These are phyloP conservation scores for Dendrolimus punctatus DNA, from an alignment of 1,140 invertebrate genomes.

Conservation along the genomic window DNA sequence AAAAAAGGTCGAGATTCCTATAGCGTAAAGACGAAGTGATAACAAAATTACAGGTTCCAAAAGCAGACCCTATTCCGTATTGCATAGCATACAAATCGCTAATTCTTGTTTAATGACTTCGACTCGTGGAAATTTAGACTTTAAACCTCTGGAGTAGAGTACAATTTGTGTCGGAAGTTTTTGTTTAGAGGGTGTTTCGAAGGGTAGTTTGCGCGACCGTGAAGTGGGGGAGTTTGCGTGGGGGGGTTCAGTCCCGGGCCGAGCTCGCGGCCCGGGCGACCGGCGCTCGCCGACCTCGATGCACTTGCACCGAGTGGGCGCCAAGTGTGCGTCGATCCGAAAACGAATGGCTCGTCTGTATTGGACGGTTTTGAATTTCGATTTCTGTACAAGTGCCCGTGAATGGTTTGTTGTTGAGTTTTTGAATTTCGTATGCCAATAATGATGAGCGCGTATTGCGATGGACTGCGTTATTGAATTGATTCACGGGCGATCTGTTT, in stretches of 20 bases:
- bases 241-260: slow-evolving; percentile 33
- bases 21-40: slow-evolving; percentile 20
- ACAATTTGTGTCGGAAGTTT: neutral
- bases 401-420: too few relatives aligned
- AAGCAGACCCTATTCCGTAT: slow-evolving; percentile 49
- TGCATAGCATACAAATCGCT: slow-evolving; percentile 47
- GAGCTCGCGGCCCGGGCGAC: slow-evolving; percentile 53
- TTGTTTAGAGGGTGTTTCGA: slow-evolving; percentile 1
- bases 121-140: neutral
- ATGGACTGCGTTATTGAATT: too few relatives aligned
- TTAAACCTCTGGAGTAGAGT: slow-evolving; percentile 1
- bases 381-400: neutral
- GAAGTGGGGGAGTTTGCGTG: slow-evolving; percentile 30
- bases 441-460: too few relatives aligned
- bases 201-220: slow-evolving; percentile 18
- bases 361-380: slow-evolving; percentile 12
- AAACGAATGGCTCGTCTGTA: slow-evolving; percentile 5
- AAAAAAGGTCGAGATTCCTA: slow-evolving; percentile 14
- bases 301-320: slow-evolving; percentile 37
- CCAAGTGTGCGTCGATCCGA: slow-evolving; percentile 19
- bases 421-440: too few relatives aligned
- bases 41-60: slow-evolving; percentile 51
- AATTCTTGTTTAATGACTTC: slow-evolving; percentile 23
- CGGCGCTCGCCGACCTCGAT: slow-evolving; percentile 25
- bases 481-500: too few relatives aligned